Evolutionary conservation across 2,888 invertebrate species (phyloP).

Genomic region (Biston betularia): DNA sequence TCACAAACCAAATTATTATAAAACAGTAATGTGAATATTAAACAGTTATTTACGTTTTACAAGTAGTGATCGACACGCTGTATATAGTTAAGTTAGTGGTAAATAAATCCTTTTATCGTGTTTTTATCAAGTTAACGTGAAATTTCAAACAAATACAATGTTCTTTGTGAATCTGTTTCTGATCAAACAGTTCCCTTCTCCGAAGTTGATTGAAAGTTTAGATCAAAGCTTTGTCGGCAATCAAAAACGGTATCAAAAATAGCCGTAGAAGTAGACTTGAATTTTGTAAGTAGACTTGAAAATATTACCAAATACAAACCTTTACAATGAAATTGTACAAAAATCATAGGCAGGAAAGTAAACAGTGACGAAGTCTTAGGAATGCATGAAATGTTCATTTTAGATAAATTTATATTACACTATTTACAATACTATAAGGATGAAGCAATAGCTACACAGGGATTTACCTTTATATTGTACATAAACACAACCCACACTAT

Average conservation of each 20-base stretch:
- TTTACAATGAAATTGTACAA: background rate
- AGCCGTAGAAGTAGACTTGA: background rate
- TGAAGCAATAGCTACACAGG: constrained; percentile 76
- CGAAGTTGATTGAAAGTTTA: constrained; percentile 13
- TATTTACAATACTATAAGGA: constrained; percentile 76
- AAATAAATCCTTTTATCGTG: background rate
- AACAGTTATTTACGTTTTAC: too few species aligned
- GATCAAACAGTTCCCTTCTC: constrained; percentile 5
- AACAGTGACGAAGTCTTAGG: constrained; percentile 27
- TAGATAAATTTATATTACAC: constrained; percentile 65
- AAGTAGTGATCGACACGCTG: too few species aligned
- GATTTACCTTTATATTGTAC: constrained; percentile 78
- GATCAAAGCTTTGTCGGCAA: constrained; percentile 13
- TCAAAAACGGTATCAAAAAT: background rate
- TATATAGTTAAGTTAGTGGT: too few species aligned
- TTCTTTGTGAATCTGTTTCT: background rate
- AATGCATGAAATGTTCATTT: constrained; percentile 20
- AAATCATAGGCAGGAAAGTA: constrained; percentile 21
- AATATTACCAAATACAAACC: background rate
- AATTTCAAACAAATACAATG: background rate
- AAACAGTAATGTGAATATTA: too few species aligned
- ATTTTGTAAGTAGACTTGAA: background rate
- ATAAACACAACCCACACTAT: constrained; percentile 85
- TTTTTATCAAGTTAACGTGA: background rate
- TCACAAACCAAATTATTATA: background rate